Base-by-base conservation (phyloP, 2,113 vertebrate genomes). In the Atrichornis clamosus region DNA sequence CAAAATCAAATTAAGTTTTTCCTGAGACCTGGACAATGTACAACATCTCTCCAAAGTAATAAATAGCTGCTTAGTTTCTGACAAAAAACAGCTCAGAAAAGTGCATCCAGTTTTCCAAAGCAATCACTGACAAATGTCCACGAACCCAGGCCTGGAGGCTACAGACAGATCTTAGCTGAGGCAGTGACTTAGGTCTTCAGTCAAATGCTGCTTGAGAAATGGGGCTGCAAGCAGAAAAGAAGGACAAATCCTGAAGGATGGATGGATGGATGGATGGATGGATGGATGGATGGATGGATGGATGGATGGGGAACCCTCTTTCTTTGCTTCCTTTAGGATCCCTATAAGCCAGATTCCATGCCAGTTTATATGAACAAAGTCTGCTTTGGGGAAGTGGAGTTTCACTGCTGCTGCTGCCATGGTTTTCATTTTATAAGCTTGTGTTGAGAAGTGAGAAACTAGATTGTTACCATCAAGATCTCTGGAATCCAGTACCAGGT, bases 71-170 rank as follows among this genome's bases (percentile, higher is more conserved):
- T 56, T 24, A 6, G 35, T 44, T 55, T 87, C 84, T 88, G 65
- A 84, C 49, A 89, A 87, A 95, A 87, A 90, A 58, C 81, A 95
- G 42, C 17, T 93, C 46, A 42, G 59, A 79, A 94, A 87, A 87
- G 70, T 46, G 46, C n/a, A 69, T 69, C 35, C 50, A 35, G 10
- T 69, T 89, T 89, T 89, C 76, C 81, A 81, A 63, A 93, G 52
- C 22, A 84, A 59, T 77, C 52, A 28, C 35, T 77, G 33, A 60
- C 60, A 67, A 58, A 72, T 13, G 9, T 28, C 53, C 46, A 60
- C 4, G 10, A 86, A 67, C 16, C 5, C 18, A 59, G 20, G 13
- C 41, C 52, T 52, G 46, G 14, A 95, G 52, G 37, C 47, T 64
- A 39, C 58, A 81, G 46, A 60, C 27, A 75, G 76, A 60, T 10